phyloP scores from a whole-genome alignment of 2,888 invertebrate genomes.

The Caenorhabditis wallacei region DNA sequence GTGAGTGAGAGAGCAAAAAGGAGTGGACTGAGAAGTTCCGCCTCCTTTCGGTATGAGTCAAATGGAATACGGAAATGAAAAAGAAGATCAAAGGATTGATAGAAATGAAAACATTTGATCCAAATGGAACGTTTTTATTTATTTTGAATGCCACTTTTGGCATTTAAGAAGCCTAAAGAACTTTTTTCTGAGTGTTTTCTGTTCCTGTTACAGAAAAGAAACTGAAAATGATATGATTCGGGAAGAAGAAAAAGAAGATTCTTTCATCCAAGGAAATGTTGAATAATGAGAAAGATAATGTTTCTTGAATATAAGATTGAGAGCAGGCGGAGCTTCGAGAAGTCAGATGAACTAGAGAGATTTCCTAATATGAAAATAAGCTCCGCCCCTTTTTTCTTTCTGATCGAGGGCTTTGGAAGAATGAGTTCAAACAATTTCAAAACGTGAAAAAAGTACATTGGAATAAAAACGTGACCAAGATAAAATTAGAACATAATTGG shows the following conservation, averaged over 20 bases:
- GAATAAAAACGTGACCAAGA: not conserved
- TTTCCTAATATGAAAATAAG: constrained; percentile 10
- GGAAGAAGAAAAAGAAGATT: not conserved
- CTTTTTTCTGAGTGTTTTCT: not conserved
- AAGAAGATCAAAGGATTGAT: not conserved
- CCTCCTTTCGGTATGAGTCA: not conserved
- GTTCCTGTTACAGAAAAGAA: not conserved
- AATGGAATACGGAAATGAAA: not conserved
- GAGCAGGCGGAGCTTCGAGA: constrained; percentile 36
- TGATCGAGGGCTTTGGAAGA: constrained; percentile 13
- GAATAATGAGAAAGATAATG: constrained; percentile 8
- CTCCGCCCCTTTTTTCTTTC: constrained; percentile 28
- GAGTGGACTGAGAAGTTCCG: too few relatives aligned
- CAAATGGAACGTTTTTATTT: too few relatives aligned
- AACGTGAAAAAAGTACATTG: constrained; percentile 9
- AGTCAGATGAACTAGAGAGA: constrained; percentile 21
- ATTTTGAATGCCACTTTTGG: not conserved
- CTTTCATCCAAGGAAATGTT: not conserved
- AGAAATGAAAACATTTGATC: not conserved
- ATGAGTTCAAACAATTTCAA: constrained; percentile 10
- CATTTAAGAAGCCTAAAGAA: not conserved
- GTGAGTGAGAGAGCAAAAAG: not conserved
- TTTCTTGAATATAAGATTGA: not conserved
- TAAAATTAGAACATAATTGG: not conserved
- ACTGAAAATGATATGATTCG: too few relatives aligned